A percentile compares a stretch with the other conserved stretches of the same genome.
Conservation (phyloP, 2,113 vertebrate species). For the Jaculus jaculus region DNA sequence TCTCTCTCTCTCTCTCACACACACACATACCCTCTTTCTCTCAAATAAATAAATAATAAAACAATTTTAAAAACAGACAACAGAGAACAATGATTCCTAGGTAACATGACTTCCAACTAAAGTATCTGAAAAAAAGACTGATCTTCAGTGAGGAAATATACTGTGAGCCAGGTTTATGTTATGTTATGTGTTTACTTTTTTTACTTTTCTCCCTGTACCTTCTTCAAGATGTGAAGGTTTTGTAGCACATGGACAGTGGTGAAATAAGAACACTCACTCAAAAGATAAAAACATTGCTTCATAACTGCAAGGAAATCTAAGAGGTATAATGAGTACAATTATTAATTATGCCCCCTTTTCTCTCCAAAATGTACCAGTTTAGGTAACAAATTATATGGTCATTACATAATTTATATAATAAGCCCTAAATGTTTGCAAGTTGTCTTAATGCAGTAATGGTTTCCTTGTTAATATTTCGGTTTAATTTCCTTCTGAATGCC, state of each 20-base stretch:
- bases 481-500: slow-evolving; percentile 28
- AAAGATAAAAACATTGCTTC: not conserved
- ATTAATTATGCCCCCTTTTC: not conserved
- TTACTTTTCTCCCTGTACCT: not conserved
- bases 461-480: slow-evolving; percentile 42
- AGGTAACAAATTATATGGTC: slow-evolving; percentile 4
- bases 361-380: slow-evolving; percentile 16
- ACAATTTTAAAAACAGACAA: not conserved
- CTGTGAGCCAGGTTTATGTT: not conserved
- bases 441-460: not conserved
- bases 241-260: not conserved
- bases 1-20: no score
- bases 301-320: not conserved
- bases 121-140: not conserved
- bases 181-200: not conserved
- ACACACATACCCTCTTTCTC: no score
- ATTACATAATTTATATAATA: not conserved
- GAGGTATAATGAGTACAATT: not conserved
- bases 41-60: no score
- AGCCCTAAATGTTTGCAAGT: slow-evolving; percentile 55
- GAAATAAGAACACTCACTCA: slow-evolving; percentile 16
- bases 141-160: not conserved
- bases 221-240: slow-evolving; percentile 17
- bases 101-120: no score
- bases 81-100: not conserved